Evolutionary conservation across 1,140 invertebrate species (phyloP).

Genomic region (Idris sp.): DNA sequence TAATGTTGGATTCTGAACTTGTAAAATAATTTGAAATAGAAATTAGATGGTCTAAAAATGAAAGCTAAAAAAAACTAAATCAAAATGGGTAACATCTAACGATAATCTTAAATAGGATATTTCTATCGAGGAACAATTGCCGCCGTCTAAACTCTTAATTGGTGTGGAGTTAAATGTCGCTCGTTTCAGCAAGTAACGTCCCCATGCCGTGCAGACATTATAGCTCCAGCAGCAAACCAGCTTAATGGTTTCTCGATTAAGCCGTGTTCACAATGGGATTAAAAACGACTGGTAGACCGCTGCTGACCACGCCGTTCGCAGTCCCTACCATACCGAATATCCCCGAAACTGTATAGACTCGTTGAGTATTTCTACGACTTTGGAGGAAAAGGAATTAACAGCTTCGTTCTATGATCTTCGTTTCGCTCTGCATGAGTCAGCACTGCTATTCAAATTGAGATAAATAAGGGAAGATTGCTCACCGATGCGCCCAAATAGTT

Average conservation of each 20-base stretch:
- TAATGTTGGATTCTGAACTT: too few species aligned
- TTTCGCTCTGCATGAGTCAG: conserved; percentile 49
- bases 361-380: conserved; percentile 62
- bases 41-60: too few species aligned
- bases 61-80: conserved; percentile 1
- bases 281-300: conserved; percentile 76
- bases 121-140: conserved; percentile 48
- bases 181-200: conserved; percentile 50
- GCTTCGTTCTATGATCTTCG: conserved; percentile 52
- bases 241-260: conserved; percentile 73
- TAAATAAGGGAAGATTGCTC: conserved; percentile 50
- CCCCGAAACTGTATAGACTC: conserved; percentile 63
- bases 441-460: conserved; percentile 51
- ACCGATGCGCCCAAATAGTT: not conserved
- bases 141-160: conserved; percentile 61
- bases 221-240: conserved; percentile 72
- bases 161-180: conserved; percentile 49
- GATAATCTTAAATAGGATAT: conserved; percentile 54
- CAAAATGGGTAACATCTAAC: conserved; percentile 8
- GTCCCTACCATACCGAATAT: conserved; percentile 68
- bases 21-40: too few species aligned
- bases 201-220: conserved; percentile 47
- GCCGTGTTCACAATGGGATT: conserved; percentile 76
- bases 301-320: conserved; percentile 74
- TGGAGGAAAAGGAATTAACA: conserved; percentile 58